Conservation (phyloP, 2,888 invertebrate species). For the Mesochorus sp. region DNA sequence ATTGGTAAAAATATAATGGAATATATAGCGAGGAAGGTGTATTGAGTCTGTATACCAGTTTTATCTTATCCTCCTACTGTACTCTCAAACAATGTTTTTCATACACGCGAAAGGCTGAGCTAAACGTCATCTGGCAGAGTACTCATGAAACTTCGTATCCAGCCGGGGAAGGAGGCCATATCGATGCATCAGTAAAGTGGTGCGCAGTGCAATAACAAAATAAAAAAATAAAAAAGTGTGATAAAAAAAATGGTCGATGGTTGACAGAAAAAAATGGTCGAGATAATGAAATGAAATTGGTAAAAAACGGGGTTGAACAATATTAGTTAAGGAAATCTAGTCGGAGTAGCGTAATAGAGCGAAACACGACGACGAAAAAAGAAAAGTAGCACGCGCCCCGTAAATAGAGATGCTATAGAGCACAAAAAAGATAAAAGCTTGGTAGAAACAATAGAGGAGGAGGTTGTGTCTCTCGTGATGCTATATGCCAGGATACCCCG, state of each 20-base stretch:
- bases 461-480: constrained; percentile 1
- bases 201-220: too few relatives aligned
- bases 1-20: too few relatives aligned
- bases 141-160: too few relatives aligned
- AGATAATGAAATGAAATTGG: neutral
- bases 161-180: too few relatives aligned
- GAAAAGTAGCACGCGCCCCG: neutral
- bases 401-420: constrained; percentile 1
- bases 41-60: too few relatives aligned
- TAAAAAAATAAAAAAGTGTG: too few relatives aligned
- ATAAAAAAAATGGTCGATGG: neutral
- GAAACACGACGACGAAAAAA: neutral
- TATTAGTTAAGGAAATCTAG: neutral
- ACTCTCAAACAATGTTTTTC: too few relatives aligned
- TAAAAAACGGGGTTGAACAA: neutral
- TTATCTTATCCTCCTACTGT: too few relatives aligned
- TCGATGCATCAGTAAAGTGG: too few relatives aligned
- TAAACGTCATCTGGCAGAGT: too few relatives aligned
- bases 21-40: too few relatives aligned
- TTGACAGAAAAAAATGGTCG: neutral
- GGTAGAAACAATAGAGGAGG: constrained; percentile 16
- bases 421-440: constrained; percentile 28
- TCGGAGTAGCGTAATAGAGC: constrained; percentile 3
- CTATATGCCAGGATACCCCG: constrained; percentile 29
- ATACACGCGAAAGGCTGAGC: too few relatives aligned